Percentiles rank a stretch among this genome's conserved stretches.
Evolutionary conservation across 2,888 invertebrate genomes (phyloP).

Genomic region (Muscina levida): DNA sequence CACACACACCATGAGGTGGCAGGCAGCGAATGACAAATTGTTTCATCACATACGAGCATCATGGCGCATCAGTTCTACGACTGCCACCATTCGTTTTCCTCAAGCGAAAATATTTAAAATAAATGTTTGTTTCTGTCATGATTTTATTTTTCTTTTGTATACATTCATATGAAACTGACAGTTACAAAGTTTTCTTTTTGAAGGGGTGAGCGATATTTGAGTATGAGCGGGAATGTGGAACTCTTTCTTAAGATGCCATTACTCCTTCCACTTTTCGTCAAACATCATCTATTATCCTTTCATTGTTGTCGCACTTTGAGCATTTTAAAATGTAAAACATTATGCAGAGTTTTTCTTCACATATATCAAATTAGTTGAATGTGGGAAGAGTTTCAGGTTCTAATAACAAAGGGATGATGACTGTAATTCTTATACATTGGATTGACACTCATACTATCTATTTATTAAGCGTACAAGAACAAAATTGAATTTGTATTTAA

Average conservation of each 20-base stretch:
- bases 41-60: constrained; percentile 70
- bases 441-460: no score
- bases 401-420: no score
- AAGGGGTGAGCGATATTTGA: neutral
- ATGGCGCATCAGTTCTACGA: constrained; percentile 26
- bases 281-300: constrained; percentile 34
- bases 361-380: constrained; percentile 17
- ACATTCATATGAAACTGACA: constrained; percentile 62
- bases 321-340: constrained; percentile 28
- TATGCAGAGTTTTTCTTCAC: constrained; percentile 12
- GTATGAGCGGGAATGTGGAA: constrained; percentile 26
- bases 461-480: no score
- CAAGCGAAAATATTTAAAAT: constrained; percentile 70
- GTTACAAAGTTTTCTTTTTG: constrained; percentile 17
- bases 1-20: constrained; percentile 68
- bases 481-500: no score
- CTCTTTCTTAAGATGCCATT: constrained; percentile 37
- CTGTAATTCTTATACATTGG: no score
- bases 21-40: constrained; percentile 74
- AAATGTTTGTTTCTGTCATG: constrained; percentile 70
- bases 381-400: neutral
- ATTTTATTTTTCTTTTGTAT: constrained; percentile 19
- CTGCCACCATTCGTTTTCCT: constrained; percentile 12
- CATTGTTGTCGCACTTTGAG: constrained; percentile 20
- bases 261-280: constrained; percentile 29